phyloP scores from a whole-genome alignment of 2,113 vertebrate genomes.

The Lagopus muta region DNA sequence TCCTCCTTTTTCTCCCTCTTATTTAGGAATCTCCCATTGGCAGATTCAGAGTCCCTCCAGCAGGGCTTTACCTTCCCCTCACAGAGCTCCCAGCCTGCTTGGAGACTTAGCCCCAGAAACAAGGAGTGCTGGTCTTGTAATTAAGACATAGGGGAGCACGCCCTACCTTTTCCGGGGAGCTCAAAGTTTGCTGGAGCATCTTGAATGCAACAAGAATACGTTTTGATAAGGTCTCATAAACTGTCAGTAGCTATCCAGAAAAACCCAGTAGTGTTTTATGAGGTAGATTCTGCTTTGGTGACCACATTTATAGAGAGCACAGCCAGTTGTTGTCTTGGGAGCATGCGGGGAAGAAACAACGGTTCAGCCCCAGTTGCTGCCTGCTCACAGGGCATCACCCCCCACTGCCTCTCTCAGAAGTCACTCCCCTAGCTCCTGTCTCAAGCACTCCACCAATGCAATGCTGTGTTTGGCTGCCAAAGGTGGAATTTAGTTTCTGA shows the following conservation, averaged over 20 bases:
- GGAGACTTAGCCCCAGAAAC: constrained; percentile 10
- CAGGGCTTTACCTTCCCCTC: background rate
- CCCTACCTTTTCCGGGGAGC: background rate
- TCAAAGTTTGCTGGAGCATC: background rate
- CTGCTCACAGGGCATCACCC: background rate
- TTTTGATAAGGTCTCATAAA: background rate
- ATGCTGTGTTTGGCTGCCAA: background rate
- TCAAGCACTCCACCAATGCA: fast-evolving
- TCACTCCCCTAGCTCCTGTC: background rate
- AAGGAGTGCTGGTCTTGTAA: constrained; percentile 50
- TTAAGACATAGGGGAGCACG: constrained; percentile 66
- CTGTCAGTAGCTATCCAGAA: background rate
- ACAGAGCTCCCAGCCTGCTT: constrained; percentile 2
- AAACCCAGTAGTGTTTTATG: background rate
- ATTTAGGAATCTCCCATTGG: constrained; percentile 44
- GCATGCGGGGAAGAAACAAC: background rate
- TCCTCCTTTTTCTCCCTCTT: background rate
- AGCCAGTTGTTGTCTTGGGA: background rate
- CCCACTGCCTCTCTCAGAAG: background rate
- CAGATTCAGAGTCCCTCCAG: constrained; percentile 5
- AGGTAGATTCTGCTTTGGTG: background rate
- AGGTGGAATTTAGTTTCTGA: background rate
- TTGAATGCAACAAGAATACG: background rate
- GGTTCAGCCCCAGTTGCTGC: background rate
- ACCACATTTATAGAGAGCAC: background rate